Conservation (phyloP, 1,140 invertebrate genomes). For the Andricus grossulariae region DNA sequence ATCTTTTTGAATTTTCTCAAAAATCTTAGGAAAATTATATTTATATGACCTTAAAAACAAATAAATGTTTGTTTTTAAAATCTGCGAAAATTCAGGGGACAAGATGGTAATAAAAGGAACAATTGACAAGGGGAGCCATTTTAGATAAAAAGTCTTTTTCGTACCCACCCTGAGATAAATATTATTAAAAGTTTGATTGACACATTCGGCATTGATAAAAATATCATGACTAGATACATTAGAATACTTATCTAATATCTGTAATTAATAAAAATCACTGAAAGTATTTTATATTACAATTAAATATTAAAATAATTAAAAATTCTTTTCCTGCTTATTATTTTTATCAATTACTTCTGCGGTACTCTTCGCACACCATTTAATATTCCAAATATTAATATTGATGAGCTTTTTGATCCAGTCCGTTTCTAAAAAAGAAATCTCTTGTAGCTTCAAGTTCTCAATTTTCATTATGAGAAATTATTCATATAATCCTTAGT, state of each 20-base stretch:
- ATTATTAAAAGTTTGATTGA: not conserved
- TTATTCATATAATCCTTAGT: conserved; percentile 25
- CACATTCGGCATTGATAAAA: not conserved
- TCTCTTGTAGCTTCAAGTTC: conserved; percentile 18
- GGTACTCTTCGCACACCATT: conserved; percentile 46
- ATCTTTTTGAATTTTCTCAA: too few relatives aligned
- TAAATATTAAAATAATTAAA: not conserved
- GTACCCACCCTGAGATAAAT: not conserved
- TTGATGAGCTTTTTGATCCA: conserved; percentile 53
- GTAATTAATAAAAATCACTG: not conserved
- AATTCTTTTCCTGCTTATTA: conserved; percentile 7
- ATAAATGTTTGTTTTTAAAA: too few relatives aligned
- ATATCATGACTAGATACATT: conserved; percentile 2
- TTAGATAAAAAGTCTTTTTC: too few relatives aligned
- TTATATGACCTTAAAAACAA: too few relatives aligned
- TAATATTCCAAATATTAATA: conserved; percentile 63
- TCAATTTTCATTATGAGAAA: conserved; percentile 10
- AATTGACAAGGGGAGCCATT: too few relatives aligned
- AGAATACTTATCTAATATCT: conserved; percentile 7
- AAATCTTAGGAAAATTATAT: too few relatives aligned
- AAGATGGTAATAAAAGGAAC: too few relatives aligned
- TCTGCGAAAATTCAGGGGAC: too few relatives aligned
- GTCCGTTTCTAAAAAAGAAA: conserved; percentile 61
- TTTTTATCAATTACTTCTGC: conserved; percentile 22
- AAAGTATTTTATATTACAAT: not conserved